Conservation (phyloP, 2,113 vertebrate genomes). For the Lota lota region DNA sequence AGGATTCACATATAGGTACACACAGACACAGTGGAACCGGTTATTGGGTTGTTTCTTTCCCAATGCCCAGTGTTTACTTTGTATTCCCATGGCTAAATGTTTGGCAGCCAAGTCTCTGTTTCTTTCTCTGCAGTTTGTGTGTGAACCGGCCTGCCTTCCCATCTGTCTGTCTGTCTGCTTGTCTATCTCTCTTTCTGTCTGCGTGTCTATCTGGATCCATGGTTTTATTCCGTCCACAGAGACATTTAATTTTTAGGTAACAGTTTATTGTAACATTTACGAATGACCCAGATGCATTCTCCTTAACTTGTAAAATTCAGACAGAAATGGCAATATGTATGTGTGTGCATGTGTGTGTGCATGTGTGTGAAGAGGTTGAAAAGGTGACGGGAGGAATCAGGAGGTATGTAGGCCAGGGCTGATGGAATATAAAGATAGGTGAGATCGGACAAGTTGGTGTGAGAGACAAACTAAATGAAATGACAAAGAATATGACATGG, state of each 20-base stretch:
- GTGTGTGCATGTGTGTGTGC: background rate
- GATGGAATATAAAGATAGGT: slow-evolving; percentile 50
- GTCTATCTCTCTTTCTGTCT: slow-evolving; percentile 32
- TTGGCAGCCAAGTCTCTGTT: slow-evolving; percentile 30
- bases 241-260: slow-evolving; percentile 29
- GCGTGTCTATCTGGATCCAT: slow-evolving; percentile 3
- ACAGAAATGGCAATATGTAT: slow-evolving; percentile 27
- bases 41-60: slow-evolving; percentile 19
- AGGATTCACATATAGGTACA: slow-evolving; percentile 44
- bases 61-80: slow-evolving; percentile 54
- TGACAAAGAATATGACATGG: slow-evolving; percentile 14
- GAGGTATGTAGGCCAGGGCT: slow-evolving; percentile 6
- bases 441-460: slow-evolving; percentile 32
- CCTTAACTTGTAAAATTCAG: slow-evolving; percentile 40
- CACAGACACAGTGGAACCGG: slow-evolving; percentile 26
- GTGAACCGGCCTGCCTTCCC: background rate
- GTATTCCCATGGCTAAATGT: slow-evolving; percentile 50
- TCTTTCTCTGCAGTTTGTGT: slow-evolving; percentile 5
- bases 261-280: slow-evolving; percentile 45
- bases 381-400: background rate
- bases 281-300: slow-evolving; percentile 56
- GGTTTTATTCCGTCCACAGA: slow-evolving; percentile 35
- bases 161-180: background rate
- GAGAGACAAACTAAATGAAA: slow-evolving; percentile 7
- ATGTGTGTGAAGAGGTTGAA: slow-evolving; percentile 10